Evolutionary conservation across 1,140 invertebrate genomes (phyloP), one percentile per base, ranked within the genome.

Genomic region (Anastatus disparis): DNA sequence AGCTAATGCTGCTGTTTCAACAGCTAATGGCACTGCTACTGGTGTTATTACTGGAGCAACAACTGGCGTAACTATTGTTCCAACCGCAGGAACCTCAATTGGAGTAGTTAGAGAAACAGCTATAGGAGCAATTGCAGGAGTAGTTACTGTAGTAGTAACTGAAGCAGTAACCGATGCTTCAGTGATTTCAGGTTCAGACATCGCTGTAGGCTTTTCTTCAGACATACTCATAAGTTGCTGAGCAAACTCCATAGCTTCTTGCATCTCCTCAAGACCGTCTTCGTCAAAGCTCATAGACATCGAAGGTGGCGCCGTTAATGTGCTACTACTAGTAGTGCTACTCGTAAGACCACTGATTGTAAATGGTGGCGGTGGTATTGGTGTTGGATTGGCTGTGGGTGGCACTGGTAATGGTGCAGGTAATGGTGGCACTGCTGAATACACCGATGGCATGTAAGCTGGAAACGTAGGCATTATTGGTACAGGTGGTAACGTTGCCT

Each of bases 181-280:
- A n/a, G n/a, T n/a, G n/a, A n/a, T n/a, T n/a, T n/a, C n/a, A n/a
- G n/a, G 10, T 12, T 1, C 20, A 7, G 35, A 1, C 4, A 38
- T 17, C 13, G 12, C 15, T 17, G 17, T 9, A n/a, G 67, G 10
- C 10, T 35, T 53, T 9, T 63, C 68, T 0, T 77, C 78, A 2
- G 67, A 73, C 79, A 83, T 80, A 42, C 75, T 77, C 79, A 84
- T 82, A 8, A 82, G 58, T 38, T 83, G 74, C 15, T 83, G 78
- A 0, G 83, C 84, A 59, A 86, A 85, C 38, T 81, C 79, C 75
- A 85, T 79, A 3, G 83, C 83, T 46, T 83, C 80, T 17, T 83
- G 79, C 80, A 86, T 79, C 6, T 85, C 83, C 20, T 80, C 77
- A 2, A 85, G 70, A 13, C 78, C 82, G 24, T 83, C 81, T 6